Conservation (phyloP, 2,888 invertebrate genomes). For the Hoplodrina ambigua region DNA sequence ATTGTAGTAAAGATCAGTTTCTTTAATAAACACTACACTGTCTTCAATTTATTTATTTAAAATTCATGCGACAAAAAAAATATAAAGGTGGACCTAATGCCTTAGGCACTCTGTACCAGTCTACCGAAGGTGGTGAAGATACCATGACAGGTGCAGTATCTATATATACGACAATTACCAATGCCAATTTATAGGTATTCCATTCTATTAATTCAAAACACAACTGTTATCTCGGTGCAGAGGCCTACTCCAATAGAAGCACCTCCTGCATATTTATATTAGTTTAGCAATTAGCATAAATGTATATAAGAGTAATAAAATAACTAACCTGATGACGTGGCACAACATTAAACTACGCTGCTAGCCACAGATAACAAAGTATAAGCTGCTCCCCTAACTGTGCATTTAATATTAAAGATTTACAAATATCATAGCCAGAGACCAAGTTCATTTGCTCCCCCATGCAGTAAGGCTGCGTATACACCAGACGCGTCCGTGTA, state of each 20-base stretch:
- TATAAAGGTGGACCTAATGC: too few relatives aligned
- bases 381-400: constrained; percentile 71
- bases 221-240: background rate
- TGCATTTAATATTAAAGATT: constrained; percentile 85
- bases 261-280: constrained; percentile 11
- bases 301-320: constrained; percentile 44
- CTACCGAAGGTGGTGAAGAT: too few relatives aligned
- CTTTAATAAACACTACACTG: too few relatives aligned
- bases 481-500: constrained; percentile 63
- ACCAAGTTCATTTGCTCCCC: constrained; percentile 73
- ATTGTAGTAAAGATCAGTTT: too few relatives aligned
- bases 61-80: too few relatives aligned
- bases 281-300: constrained; percentile 45
- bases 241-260: background rate
- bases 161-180: too few relatives aligned
- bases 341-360: constrained; percentile 68
- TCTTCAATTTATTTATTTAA: too few relatives aligned
- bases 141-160: too few relatives aligned
- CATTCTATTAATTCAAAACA: background rate
- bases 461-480: constrained; percentile 69
- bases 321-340: constrained; percentile 57
- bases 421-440: constrained; percentile 78
- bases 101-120: too few relatives aligned
- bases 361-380: constrained; percentile 78
- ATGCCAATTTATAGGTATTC: too few relatives aligned